phyloP scores from a whole-genome alignment of 2,888 invertebrate species.

The Stramonita haemastoma region DNA sequence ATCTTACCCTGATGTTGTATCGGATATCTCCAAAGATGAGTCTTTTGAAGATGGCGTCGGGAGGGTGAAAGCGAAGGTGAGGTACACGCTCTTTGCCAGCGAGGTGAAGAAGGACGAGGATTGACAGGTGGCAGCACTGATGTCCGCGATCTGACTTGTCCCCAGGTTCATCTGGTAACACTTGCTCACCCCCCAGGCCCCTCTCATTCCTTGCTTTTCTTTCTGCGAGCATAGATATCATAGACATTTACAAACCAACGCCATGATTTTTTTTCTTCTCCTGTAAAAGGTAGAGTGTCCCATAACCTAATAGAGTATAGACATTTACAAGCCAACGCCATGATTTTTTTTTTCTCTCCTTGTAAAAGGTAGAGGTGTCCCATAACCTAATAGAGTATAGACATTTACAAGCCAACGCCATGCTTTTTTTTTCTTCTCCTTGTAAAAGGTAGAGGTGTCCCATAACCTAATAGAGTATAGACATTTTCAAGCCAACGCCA shows the following conservation, averaged over 20 bases:
- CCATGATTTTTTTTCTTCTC: too few relatives aligned
- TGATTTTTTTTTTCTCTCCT: too few relatives aligned
- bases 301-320: too few relatives aligned
- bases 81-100: constrained; percentile 47
- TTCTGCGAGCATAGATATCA: not conserved
- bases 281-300: too few relatives aligned
- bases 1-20: constrained; percentile 55
- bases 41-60: constrained; percentile 51
- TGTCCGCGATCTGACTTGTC: constrained; percentile 45
- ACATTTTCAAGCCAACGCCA: too few relatives aligned
- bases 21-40: constrained; percentile 68
- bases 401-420: too few relatives aligned
- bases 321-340: too few relatives aligned
- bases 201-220: not conserved
- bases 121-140: constrained; percentile 27
- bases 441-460: too few relatives aligned
- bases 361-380: too few relatives aligned
- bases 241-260: not conserved
- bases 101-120: constrained; percentile 42
- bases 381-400: too few relatives aligned
- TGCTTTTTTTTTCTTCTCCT: too few relatives aligned
- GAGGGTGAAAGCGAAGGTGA: constrained; percentile 59
- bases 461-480: too few relatives aligned
- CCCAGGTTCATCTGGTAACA: constrained; percentile 57
- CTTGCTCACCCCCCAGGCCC: constrained; percentile 44